A percentile compares a stretch with the other conserved stretches of the same genome.
Evolutionary conservation across 1,140 invertebrate genomes (phyloP).

Genomic region (Luehdorfia chinensis): DNA sequence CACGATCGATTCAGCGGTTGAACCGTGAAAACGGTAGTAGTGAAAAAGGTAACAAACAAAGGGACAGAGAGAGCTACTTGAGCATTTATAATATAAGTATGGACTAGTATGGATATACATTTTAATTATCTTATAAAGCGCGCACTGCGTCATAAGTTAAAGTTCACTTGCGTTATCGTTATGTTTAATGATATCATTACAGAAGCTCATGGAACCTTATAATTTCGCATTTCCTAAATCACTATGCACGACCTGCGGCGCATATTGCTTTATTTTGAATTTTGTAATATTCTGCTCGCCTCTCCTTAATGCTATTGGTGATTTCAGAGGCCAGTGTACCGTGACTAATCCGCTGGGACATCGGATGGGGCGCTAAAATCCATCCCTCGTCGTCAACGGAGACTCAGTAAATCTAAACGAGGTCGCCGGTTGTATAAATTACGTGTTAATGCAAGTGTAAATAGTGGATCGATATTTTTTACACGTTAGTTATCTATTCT

Average conservation of each 20-base stretch:
- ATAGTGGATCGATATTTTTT: background rate
- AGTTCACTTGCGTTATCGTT: background rate
- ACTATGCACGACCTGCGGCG: slow-evolving; percentile 33
- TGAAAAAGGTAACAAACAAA: no score
- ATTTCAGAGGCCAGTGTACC: slow-evolving; percentile 30
- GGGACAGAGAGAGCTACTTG: no score
- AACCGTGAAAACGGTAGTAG: no score
- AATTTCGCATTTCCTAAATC: slow-evolving; percentile 34
- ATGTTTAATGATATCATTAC: background rate
- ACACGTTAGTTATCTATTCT: background rate
- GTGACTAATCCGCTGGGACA: slow-evolving; percentile 43
- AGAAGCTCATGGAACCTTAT: slow-evolving; percentile 1
- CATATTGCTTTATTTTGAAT: slow-evolving; percentile 50
- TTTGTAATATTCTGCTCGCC: slow-evolving; percentile 31
- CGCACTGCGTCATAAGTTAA: no score
- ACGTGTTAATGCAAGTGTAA: slow-evolving; percentile 7
- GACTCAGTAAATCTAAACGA: background rate
- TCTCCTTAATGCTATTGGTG: slow-evolving; percentile 39
- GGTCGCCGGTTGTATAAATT: slow-evolving; percentile 15
- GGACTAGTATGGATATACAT: no score
- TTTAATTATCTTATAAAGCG: no score
- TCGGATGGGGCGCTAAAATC: slow-evolving; percentile 20
- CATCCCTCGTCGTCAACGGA: slow-evolving; percentile 13
- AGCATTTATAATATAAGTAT: no score
- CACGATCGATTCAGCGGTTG: no score